Base-by-base conservation (phyloP, 2,113 vertebrate species). In the Heteronetta atricapilla region DNA sequence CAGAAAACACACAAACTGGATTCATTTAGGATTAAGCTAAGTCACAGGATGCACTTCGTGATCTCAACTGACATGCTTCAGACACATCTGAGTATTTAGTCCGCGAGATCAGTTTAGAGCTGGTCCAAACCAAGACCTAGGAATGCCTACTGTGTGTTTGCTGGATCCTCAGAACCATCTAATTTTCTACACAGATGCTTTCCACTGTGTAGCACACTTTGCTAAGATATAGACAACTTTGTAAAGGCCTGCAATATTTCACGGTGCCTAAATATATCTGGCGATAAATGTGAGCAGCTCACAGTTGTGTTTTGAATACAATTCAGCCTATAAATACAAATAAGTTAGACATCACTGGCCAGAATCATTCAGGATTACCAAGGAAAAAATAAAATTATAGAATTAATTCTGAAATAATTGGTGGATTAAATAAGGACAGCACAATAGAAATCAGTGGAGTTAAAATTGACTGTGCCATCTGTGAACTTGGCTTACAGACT, bases 381-480 rank as follows among this genome's bases (percentile, higher is more conserved):
- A 89, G 25, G 25, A 78, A 85, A 89, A 60, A 5, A 34, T 52
- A 15, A 82, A 79, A 62, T 72, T 33, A 52, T 12, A 69, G 9
- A 58, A 23, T 48, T 58, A 72, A 67, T 81, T 84, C 46, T 83
- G 40, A 92, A 95, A 74, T 83, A 74, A 83, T 28, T 11, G 4
- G 13, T 48, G 22, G n/a, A 36, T 82, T 86, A 88, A 89, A 66
- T 80, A 86, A 91, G 42, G 68, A 90, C 29, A 90, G 53, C 29
- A 63, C 66, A 82, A 86, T 56, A n/a, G n/a, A 85, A 80, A 84
- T 90, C 67, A 93, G 10, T 76, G 23, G 33, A 90, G 80, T 89
- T 88, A 50, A 67, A 72, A 78, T 4, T 93, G 55, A 40, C 81
- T 93, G 12, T 33, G 36, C 67, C 90, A 93, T 79, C 92, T 92